Base-by-base conservation (phyloP, 2,888 invertebrate genomes). In the Chaetogeoica ovagalla region DNA sequence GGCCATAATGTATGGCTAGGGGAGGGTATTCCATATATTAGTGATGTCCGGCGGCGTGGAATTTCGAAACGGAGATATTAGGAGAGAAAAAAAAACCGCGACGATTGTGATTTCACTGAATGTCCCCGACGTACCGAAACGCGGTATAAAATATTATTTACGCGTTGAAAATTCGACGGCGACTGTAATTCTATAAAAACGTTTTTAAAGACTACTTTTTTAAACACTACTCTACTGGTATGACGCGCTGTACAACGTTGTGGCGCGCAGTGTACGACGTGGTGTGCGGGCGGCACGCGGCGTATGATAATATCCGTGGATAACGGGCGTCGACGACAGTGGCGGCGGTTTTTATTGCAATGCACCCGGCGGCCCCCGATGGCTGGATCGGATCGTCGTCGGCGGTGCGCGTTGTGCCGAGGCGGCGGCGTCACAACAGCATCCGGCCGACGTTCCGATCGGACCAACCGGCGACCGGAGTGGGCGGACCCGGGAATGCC, bases 371-470 rank as follows among this genome's bases (percentile, higher is more conserved):
- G 39, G 55, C 70, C 13, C 37, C 21, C 48, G 65, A 39, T 48
- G 57, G 55, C 76, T 59, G 71, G 69, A 82, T 30, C 30, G 71
- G 69, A 82, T 30, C 30, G 30, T 69, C 68, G 70, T 37, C n/a
- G 39, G 57, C 65, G 65, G 39, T 23, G 68, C 55, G 66, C 77
- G 60, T 23, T 19, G 48, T 63, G 23, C 11, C 39, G 43, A n/a
- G 66, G 66, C 69, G 69, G 37, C 37, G 52, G 59, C 48, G 60
- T 21, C n/a, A 17, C 59, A 23, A 60, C 77, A 70, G 79, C 63
- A 66, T 73, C 55, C 73, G 81, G 65, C 66, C 73, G 63, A 55
- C 77, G 69, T 52, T 74, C 21, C 48, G 71, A 79, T 79, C 68
- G 81, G 81, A 79, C 79, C 79, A 71, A 65, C 70, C 79, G 71